These are phyloP conservation scores for Zeus faber DNA, from an alignment of 2,113 vertebrate species.

Conservation along the genomic window DNA sequence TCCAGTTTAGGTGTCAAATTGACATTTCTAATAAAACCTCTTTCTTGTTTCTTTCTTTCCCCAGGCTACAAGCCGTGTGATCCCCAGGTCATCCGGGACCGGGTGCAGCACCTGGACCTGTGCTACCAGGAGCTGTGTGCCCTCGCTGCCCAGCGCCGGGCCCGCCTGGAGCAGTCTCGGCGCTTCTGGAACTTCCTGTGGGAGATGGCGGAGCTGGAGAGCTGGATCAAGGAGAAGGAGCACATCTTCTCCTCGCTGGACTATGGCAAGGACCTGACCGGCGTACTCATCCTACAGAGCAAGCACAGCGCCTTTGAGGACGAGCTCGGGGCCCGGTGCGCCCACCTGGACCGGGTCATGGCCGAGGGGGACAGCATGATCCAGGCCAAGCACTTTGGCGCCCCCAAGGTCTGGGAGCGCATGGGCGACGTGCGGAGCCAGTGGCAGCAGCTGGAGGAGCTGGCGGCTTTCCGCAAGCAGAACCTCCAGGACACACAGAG, in stretches of 20 bases:
- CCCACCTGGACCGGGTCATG: conserved; percentile 76
- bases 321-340: conserved; percentile 81
- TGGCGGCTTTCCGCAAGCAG: conserved; percentile 85
- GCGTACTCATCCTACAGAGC: conserved; percentile 86
- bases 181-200: conserved; percentile 92
- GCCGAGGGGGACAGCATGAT: conserved; percentile 80
- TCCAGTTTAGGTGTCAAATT: no score
- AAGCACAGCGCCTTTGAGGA: conserved; percentile 92
- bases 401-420: conserved; percentile 74
- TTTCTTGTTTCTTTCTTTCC: neutral
- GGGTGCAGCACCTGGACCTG: conserved; percentile 87
- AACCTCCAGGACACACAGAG: conserved; percentile 83
- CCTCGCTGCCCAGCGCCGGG: conserved; percentile 80
- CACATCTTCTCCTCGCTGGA: conserved; percentile 92
- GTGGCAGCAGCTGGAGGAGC: conserved; percentile 90
- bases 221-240: conserved; percentile 96
- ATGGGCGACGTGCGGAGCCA: conserved; percentile 74
- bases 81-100: conserved; percentile 88
- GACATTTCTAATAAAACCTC: neutral
- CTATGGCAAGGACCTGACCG: conserved; percentile 91
- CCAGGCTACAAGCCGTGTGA: conserved; percentile 94
- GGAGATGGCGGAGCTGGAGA: conserved; percentile 89
- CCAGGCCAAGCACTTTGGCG: conserved; percentile 73
- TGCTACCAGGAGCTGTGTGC: conserved; percentile 84
- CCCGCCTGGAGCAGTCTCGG: conserved; percentile 85